These are phyloP conservation scores for Athene noctua DNA, from an alignment of 2,113 vertebrate species.

Conservation along the genomic window DNA sequence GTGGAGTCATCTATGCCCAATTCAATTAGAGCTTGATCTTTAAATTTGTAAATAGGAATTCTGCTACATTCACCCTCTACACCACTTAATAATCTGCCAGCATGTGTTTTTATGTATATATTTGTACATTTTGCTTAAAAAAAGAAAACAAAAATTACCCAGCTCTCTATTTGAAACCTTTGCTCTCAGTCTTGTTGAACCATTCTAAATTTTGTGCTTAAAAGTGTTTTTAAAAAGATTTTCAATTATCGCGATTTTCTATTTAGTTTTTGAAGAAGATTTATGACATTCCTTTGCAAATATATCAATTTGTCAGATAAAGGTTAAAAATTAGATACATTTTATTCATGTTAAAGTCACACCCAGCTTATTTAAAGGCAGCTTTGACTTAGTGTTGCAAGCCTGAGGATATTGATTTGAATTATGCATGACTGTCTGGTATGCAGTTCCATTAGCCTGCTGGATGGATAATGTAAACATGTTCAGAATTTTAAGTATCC, in stretches of 20 bases:
- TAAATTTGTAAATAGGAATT: constrained; percentile 21
- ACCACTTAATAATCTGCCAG: not conserved
- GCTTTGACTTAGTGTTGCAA: constrained; percentile 78
- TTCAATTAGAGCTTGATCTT: constrained; percentile 9
- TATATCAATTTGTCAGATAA: constrained; percentile 73
- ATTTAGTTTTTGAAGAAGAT: constrained; percentile 53
- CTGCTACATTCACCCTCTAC: not conserved
- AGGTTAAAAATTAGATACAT: constrained; percentile 74
- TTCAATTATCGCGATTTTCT: constrained; percentile 1
- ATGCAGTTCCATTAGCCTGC: constrained; percentile 79
- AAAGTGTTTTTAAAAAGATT: constrained; percentile 11
- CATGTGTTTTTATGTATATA: not conserved
- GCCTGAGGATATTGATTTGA: constrained; percentile 82
- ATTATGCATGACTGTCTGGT: constrained; percentile 84
- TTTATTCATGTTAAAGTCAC: constrained; percentile 78
- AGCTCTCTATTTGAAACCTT: not conserved
- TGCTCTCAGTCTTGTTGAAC: not conserved
- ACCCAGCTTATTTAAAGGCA: constrained; percentile 79
- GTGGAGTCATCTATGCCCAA: not conserved
- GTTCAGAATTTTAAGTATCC: constrained; percentile 82
- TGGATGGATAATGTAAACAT: constrained; percentile 80
- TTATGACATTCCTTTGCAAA: constrained; percentile 63
- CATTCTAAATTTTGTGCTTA: constrained; percentile 19
- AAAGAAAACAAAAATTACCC: not conserved
- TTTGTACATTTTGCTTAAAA: not conserved